Evolutionary conservation across 2,888 invertebrate genomes (phyloP).

Genomic region (Rhorus exstirpatorius): DNA sequence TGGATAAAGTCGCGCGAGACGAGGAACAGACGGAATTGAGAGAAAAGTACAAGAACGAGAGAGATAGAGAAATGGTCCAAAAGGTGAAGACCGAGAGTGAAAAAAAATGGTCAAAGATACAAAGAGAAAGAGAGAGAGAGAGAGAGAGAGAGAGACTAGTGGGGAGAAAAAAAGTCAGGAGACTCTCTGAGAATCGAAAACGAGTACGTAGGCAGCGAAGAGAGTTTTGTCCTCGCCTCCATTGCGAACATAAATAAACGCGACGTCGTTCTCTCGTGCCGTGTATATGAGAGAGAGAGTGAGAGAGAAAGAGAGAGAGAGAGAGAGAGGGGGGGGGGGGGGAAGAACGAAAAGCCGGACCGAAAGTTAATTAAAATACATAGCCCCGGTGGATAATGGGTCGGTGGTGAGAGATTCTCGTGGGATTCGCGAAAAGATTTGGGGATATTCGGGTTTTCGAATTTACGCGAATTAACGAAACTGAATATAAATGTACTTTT

Average conservation of each 20-base stretch:
- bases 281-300: background rate
- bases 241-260: slow-evolving; percentile 82
- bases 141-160: background rate
- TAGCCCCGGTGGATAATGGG: slow-evolving; percentile 80
- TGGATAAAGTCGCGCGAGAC: slow-evolving; percentile 57
- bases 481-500: slow-evolving; percentile 23
- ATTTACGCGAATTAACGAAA: slow-evolving; percentile 45
- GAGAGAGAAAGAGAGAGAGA: no score
- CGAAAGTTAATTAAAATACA: slow-evolving; percentile 84
- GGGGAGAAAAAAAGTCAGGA: slow-evolving; percentile 53
- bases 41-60: slow-evolving; percentile 63
- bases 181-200: slow-evolving; percentile 57
- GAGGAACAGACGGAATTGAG: slow-evolving; percentile 58
- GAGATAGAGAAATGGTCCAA: slow-evolving; percentile 20
- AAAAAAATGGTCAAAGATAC: background rate
- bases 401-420: slow-evolving; percentile 56
- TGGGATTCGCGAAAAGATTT: slow-evolving; percentile 42
- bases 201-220: slow-evolving; percentile 67
- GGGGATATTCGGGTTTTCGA: slow-evolving; percentile 38
- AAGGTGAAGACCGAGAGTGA: slow-evolving; percentile 61
- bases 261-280: slow-evolving; percentile 80
- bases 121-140: slow-evolving; percentile 62
- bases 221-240: slow-evolving; percentile 58
- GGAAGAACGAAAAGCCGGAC: slow-evolving; percentile 52
- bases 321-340: slow-evolving; percentile 54